A percentile compares a stretch with the other conserved stretches of the same genome.
phyloP scores from a whole-genome alignment of 2,797 vertebrate genomes.

The Sylvilagus floridanus region DNA sequence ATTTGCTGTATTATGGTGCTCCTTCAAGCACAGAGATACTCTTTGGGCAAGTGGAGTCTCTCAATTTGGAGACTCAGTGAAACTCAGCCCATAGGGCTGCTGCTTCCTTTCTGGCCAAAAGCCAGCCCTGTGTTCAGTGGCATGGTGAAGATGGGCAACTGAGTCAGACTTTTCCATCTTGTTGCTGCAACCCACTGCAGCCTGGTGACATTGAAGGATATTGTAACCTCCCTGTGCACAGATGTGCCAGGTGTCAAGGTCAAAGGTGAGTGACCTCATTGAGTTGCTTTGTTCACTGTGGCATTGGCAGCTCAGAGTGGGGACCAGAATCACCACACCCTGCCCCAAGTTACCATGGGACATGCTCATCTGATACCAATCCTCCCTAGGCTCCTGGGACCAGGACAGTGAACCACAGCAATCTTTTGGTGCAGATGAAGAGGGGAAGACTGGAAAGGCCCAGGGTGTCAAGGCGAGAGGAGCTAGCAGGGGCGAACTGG shows the following conservation, averaged over 20 bases:
- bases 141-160: too few species aligned
- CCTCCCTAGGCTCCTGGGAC: neutral
- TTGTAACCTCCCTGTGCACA: neutral
- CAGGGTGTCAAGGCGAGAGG: neutral
- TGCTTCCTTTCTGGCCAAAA: neutral
- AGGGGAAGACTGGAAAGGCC: neutral
- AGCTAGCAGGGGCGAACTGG: neutral
- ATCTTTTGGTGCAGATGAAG: neutral
- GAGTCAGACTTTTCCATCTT: neutral
- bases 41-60: neutral
- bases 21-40: neutral
- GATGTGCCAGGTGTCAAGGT: neutral
- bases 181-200: neutral
- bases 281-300: neutral
- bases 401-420: neutral
- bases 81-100: neutral
- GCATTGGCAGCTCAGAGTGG: neutral
- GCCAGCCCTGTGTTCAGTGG: neutral
- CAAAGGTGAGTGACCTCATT: neutral
- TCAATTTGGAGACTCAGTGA: neutral
- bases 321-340: neutral
- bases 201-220: neutral
- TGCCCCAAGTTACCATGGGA: neutral
- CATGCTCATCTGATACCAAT: neutral
- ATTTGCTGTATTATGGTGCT: neutral